Base-by-base conservation (phyloP, 2,888 invertebrate genomes). In the Coleophora deauratella region DNA sequence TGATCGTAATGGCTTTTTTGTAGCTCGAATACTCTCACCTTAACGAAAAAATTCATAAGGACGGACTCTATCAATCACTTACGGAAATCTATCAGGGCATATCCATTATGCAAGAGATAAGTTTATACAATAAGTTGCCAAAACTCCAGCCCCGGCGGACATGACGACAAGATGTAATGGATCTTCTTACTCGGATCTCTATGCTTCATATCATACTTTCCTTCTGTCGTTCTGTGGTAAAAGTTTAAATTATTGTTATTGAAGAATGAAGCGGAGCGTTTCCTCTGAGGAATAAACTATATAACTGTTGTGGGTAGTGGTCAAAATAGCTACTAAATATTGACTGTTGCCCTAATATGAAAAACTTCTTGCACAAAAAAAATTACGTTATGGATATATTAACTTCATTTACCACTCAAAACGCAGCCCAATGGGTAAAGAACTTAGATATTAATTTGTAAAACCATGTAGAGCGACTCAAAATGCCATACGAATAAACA, bases 21-120 rank as follows among this genome's bases (percentile, higher is more conserved):
- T 21, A 3, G 21, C 21, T 21, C 3, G 3, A 21, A 4, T 4
- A 3, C 21, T 4, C 21, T 21, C 6, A 6, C 64, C 38, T 41
- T 36, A 71, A 49, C 49, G 32, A 3, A 67, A 72, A 12, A 41
- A 9, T 42, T 13, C 9, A 21, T 36, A 50, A 46, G 51, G 50
- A 47, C 59, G 67, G 65, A 59, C 75, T 72, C 81, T 79, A 85
- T 85, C 84, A 85, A 85, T 85, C 84, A 85, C 73, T 85, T 84
- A 84, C 66, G 70, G 75, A 77, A 81, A 81, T 75, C 80, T 84
- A 84, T 85, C 82, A 81, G 81, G 77, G 73, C 74, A 72, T 66
- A 81, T 85, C 82, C 84, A 84, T 85, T 80, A 85, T 82, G 81
- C 80, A 81, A 66, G 71, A 81, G 80, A 81, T 80, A 84, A 82